Conservation (phyloP, 92 coral and sea anemone genomes). For the Galaxea fascicularis region DNA sequence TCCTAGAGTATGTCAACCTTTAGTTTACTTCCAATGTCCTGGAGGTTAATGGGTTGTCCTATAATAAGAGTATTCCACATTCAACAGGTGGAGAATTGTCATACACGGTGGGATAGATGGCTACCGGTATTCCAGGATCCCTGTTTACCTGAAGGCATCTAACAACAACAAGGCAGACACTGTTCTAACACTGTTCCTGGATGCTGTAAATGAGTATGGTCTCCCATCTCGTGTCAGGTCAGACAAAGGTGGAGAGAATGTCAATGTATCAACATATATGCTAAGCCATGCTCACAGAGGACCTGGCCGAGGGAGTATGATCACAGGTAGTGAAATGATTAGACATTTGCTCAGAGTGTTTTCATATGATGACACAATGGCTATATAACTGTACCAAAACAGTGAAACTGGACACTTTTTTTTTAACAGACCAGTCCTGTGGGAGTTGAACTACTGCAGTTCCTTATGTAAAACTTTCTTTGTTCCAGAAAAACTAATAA, state of each 20-base stretch:
- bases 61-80: background rate
- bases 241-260: slow-evolving; percentile 60
- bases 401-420: too few species aligned
- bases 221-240: slow-evolving; percentile 61
- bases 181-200: slow-evolving; percentile 49
- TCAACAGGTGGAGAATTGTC: slow-evolving; percentile 20
- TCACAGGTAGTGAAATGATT: slow-evolving; percentile 4
- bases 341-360: background rate
- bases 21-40: background rate
- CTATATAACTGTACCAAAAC: background rate
- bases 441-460: too few species aligned
- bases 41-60: background rate
- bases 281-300: slow-evolving; percentile 17
- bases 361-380: background rate
- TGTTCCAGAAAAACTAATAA: too few species aligned
- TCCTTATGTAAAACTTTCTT: too few species aligned
- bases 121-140: slow-evolving; percentile 55
- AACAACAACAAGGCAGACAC: slow-evolving; percentile 63
- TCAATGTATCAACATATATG: slow-evolving; percentile 15
- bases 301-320: slow-evolving; percentile 24
- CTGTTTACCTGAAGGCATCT: slow-evolving; percentile 47
- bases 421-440: too few species aligned
- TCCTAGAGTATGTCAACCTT: too few species aligned
- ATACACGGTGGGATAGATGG: slow-evolving; percentile 64
- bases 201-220: slow-evolving; percentile 57